Base-by-base conservation (phyloP, 1,140 invertebrate genomes). In the Eriocheir sinensis region DNA sequence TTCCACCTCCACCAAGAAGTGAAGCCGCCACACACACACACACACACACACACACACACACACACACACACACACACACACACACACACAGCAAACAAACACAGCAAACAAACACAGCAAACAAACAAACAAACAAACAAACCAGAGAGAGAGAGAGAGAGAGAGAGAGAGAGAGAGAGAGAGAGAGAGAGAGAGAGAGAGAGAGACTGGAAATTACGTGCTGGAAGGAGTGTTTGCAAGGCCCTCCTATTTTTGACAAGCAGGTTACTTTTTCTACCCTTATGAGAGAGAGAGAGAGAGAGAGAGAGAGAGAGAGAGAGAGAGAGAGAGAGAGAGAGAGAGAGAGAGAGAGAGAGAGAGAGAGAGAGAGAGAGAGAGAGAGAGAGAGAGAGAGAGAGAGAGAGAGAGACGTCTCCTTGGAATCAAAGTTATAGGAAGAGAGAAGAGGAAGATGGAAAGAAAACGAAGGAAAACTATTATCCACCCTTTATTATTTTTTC, bases 1-100 rank as follows among this genome's bases (percentile, higher is more conserved):
- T n/a, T n/a, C n/a, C n/a, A n/a, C n/a, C n/a, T n/a, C n/a, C n/a
- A n/a, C n/a, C n/a, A n/a, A n/a, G n/a, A n/a, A n/a, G n/a, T n/a
- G n/a, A 32, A n/a, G 60, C 44, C n/a, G n/a, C 36, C 44, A 90
- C 48, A 90, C 44, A 90, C 48, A 90, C 44, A 90, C 48, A 90
- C 44, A 90, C 48, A 90, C 44, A 90, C 48, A 89, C 38, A 89
- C 30, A 89, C 32, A 89, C 8, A 89, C 32, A 89, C 30, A 91
- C 27, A 91, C 15, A 91, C 27, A 91, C 2, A 91, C 34, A 91
- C 15, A 91, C 34, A 91, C 2, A 91, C n/a, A 91, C 27, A 91
- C n/a, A 89, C 8, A 85, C 81, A 85, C 9, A 85, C n/a, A 85
- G 12, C 1, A 38, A 12, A 83, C 15, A 83, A 12, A 83, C n/a